Base-by-base conservation (phyloP, 2,888 invertebrate genomes). In the Aspidiotus destructor region DNA sequence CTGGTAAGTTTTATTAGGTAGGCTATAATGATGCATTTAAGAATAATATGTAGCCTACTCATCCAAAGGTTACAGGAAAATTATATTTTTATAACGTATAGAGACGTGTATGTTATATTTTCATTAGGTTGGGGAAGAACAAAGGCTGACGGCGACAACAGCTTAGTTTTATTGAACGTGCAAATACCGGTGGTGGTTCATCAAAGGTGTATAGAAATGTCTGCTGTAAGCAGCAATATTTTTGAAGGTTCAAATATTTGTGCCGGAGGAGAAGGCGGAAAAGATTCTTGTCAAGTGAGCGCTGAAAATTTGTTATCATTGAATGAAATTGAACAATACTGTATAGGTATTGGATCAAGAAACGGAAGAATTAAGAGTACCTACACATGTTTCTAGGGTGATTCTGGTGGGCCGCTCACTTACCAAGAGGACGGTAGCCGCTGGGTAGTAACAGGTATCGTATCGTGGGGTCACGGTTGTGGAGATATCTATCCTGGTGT, bases 381-480 rank as follows among this genome's bases (percentile, higher is more conserved):
- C n/a, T 28, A 28, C n/a, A n/a, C n/a, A 5, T 28, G 28, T 28
- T 28, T 60, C 11, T 77, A 88, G 88, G 90, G 89, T 11, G 90
- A 92, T 77, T 90, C 87, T 9, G 92, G 92, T 11, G 92, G 92
- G 0, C 92, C 92, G 0, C 77, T 92, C 52, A 81, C 91, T 78
- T 82, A 86, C 74, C 87, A 88, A 76, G 79, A 88, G 75, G 86
- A 86, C 75, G 85, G 85, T 0, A 84, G 88, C 60, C 58, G 67
- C 2, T 92, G 91, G 90, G 82, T 86, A 0, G 81, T 83, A 44
- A 81, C 89, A 58, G 92, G 92, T 1, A 81, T 93, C 68, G 92
- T 92, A 0, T 91, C 91, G 0, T 92, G 90, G 89, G 92, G 92
- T 10, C 81, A 88, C 53, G 82, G 86, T 5, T 93, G 92, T 75